Percentiles rank a stretch among this genome's conserved stretches.
phyloP scores from a whole-genome alignment of 2,113 vertebrate species.

The Dicaeum eximium region DNA sequence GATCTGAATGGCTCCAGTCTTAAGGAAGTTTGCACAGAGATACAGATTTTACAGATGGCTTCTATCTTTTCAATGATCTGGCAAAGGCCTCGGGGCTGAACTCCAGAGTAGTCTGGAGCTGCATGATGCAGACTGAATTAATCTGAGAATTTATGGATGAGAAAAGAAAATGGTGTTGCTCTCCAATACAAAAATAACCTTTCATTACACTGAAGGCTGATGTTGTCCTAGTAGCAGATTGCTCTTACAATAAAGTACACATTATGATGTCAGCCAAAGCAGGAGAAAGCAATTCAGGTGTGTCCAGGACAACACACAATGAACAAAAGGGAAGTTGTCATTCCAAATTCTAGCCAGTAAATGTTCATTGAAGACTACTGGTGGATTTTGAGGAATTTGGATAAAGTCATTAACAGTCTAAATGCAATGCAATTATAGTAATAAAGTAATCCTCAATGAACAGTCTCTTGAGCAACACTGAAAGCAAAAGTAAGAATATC shows the following conservation, averaged over 20 bases:
- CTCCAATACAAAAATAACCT: not conserved
- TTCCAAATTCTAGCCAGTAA: not conserved
- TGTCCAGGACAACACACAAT: not conserved
- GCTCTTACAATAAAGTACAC: not conserved
- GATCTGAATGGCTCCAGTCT: slow-evolving; percentile 12
- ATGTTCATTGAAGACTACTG: not conserved
- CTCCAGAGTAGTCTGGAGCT: not conserved
- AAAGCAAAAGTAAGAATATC: not conserved
- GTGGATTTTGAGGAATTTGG: not conserved
- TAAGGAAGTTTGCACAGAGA: slow-evolving; percentile 32
- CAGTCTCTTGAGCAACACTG: not conserved
- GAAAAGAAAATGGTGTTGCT: not conserved
- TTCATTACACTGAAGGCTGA: not conserved
- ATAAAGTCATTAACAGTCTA: not conserved
- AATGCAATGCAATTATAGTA: not conserved
- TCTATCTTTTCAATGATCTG: not conserved
- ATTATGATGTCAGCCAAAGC: not conserved
- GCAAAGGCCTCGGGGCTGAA: not conserved
- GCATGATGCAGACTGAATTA: not conserved
- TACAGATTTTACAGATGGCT: slow-evolving; percentile 34
- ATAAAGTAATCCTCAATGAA: not conserved
- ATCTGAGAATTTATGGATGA: not conserved
- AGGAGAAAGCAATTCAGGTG: not conserved
- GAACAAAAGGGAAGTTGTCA: not conserved
- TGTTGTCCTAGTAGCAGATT: not conserved